Evolutionary conservation across 2,797 vertebrate species (phyloP).

Genomic region (Bryconaethiops microstoma): DNA sequence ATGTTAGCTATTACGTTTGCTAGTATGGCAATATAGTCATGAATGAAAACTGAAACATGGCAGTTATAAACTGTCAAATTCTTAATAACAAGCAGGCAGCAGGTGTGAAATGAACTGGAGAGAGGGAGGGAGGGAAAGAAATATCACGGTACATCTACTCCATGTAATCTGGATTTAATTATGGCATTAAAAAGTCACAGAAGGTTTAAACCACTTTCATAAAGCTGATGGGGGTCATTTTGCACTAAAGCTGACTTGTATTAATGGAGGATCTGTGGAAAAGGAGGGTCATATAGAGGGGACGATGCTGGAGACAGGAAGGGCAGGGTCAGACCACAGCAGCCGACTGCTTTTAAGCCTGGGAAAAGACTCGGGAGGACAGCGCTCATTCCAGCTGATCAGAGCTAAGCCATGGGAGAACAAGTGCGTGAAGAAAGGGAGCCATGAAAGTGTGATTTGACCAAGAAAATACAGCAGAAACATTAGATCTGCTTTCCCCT

Average conservation of each 20-base stretch:
- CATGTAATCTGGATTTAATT: slow-evolving; percentile 20
- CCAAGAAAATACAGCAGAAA: background rate
- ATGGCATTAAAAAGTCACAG: slow-evolving; percentile 16
- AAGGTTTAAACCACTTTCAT: slow-evolving; percentile 14
- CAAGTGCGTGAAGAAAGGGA: background rate
- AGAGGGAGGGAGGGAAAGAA: background rate
- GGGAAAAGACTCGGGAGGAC: background rate
- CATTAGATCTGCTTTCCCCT: background rate
- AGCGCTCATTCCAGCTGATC: background rate
- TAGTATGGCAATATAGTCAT: background rate
- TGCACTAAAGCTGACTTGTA: slow-evolving; percentile 1
- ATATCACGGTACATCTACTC: background rate
- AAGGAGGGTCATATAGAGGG: background rate
- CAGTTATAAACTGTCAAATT: background rate
- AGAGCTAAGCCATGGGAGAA: background rate
- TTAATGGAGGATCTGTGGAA: background rate
- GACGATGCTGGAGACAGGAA: background rate
- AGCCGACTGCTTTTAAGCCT: background rate
- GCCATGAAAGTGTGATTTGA: background rate
- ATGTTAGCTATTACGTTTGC: no score
- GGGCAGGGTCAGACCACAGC: background rate
- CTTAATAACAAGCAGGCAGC: background rate
- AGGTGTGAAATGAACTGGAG: background rate
- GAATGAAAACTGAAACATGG: background rate
- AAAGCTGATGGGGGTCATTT: slow-evolving; percentile 15